A percentile compares a stretch with the other conserved stretches of the same genome.
phyloP scores from a whole-genome alignment of 1,140 invertebrate species.

The Polypedilum pembai region DNA sequence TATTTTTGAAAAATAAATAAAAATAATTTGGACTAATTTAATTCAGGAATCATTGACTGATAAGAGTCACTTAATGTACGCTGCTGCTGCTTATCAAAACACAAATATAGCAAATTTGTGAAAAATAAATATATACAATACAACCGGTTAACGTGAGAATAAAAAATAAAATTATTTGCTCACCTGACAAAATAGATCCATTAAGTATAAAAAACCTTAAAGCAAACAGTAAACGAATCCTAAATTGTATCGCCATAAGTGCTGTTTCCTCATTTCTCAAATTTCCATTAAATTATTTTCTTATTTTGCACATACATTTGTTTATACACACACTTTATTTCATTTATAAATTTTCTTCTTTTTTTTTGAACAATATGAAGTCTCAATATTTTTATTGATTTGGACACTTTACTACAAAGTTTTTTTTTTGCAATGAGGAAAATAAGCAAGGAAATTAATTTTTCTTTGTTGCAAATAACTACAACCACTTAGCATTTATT shows the following conservation, averaged over 20 bases:
- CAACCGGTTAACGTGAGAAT: background rate
- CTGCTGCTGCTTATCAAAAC: slow-evolving; percentile 2
- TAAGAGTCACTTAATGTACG: background rate
- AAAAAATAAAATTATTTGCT: background rate
- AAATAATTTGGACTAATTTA: background rate
- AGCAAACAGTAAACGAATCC: slow-evolving; percentile 17
- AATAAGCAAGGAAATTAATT: slow-evolving; percentile 5
- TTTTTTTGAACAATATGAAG: slow-evolving; percentile 14
- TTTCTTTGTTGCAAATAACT: background rate
- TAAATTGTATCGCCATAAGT: slow-evolving; percentile 13
- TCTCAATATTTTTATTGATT: slow-evolving; percentile 19
- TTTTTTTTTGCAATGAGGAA: background rate
- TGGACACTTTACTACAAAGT: slow-evolving; percentile 4
- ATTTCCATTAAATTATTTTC: background rate
- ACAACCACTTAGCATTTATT: background rate
- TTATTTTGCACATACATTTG: background rate
- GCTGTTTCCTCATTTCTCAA: slow-evolving; percentile 17
- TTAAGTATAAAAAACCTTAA: background rate
- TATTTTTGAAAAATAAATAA: too few relatives aligned
- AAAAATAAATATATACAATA: background rate
- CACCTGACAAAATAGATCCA: slow-evolving; percentile 12
- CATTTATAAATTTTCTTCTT: background rate
- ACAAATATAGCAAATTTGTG: background rate
- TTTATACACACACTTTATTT: background rate
- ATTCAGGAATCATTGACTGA: background rate